Conservation (phyloP, 2,888 invertebrate species). For the Caradrina kadenii region DNA sequence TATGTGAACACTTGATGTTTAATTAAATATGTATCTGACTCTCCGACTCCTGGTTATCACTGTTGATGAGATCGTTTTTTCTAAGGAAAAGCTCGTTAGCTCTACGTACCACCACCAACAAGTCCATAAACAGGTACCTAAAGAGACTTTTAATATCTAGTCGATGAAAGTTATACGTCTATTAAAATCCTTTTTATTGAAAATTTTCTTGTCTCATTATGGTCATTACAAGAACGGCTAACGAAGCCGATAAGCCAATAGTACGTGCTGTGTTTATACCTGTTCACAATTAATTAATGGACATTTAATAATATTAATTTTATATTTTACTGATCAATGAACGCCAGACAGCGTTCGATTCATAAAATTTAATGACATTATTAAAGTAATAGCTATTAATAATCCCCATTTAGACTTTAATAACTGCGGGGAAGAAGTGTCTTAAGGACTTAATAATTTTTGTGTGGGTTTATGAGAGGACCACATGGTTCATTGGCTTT, state of each 20-base stretch:
- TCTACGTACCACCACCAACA: not conserved
- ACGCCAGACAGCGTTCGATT: conserved; percentile 54
- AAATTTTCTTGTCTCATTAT: conserved; percentile 32
- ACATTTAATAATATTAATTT: conserved; percentile 52
- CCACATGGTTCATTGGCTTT: conserved; percentile 83
- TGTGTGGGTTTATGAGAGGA: conserved; percentile 80
- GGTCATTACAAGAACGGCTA: conserved; percentile 18
- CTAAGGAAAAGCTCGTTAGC: not conserved
- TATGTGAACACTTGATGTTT: no score
- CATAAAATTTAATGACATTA: conserved; percentile 70
- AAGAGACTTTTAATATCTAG: conserved; percentile 10
- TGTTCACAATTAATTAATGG: conserved; percentile 56
- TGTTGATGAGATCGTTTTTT: not conserved
- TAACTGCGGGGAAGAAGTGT: conserved; percentile 72
- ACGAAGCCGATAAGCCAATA: conserved; percentile 19
- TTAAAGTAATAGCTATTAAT: conserved; percentile 80
- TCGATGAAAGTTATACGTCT: conserved; percentile 17
- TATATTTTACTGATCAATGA: conserved; percentile 52
- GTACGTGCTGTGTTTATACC: conserved; percentile 47
- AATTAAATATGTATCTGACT: no score
- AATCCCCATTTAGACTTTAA: conserved; percentile 82
- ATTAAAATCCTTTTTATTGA: conserved; percentile 26
- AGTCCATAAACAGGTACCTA: not conserved
- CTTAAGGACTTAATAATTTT: conserved; percentile 73
- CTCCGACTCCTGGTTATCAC: not conserved